Evolutionary conservation across 2,797 vertebrate species (phyloP), one percentile per base, ranked within the genome.

Genomic region (Steatocranus sp.): DNA sequence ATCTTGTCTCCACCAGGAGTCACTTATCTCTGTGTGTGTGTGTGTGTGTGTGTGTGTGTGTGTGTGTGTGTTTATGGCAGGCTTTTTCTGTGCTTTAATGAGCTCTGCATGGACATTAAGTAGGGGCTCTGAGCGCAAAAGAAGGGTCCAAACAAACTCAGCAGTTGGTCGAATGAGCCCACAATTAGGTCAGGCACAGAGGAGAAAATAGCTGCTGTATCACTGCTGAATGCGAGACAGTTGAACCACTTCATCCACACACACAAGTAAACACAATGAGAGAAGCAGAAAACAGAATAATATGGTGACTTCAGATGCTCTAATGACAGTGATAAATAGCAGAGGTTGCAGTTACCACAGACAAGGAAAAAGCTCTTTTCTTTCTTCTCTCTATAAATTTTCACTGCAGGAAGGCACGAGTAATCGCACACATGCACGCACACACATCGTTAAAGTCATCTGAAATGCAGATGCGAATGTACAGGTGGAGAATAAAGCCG

Each of bases 181-280:
- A 73, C 87, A 90, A 90, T 89, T 89, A 89, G 87, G 88, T 89
- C 92, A 83, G 49, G n/a, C 30, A 58, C 66, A 6, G 81, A 86
- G 81, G 80, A 88, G 85, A 80, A 79, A 83, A 83, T 38, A 89
- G 86, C 88, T 81, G 81, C 87, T 63, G 84, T 63, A 86, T 86
- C 68, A 38, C 46, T 76, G 53, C 89, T 70, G 53, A 68, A 77
- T 83, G 75, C 5, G n/a, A 87, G 11, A 80, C 76, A 83, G 76
- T 70, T 58, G 68, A 88, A 50, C 82, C 78, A 77, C 70, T 80
- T 79, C 17, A 66, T 38, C 77, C 53, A 58, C 68, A 83, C 77
- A 75, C 75, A 76, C 76, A 77, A 75, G 68, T 10, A 76, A 51
- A 51, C 54, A 54, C 61, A 61, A 85, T 80, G 2, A 80, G 11